Evolutionary conservation across 2,888 invertebrate genomes (phyloP).

Genomic region (Macrosoma leucophasiata): DNA sequence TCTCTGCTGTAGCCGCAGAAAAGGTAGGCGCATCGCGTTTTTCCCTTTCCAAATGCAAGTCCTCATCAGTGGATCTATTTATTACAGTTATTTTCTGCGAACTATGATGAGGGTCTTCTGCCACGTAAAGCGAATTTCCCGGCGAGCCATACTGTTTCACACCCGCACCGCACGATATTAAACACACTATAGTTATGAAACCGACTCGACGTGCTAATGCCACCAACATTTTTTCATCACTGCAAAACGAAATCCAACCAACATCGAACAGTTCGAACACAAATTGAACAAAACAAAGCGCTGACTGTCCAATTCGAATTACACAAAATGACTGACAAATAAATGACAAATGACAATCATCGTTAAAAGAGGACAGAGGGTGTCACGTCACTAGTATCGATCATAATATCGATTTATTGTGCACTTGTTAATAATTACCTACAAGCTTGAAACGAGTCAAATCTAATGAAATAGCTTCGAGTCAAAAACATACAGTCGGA

Average conservation of each 20-base stretch:
- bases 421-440: too few species aligned
- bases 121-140: conserved; percentile 54
- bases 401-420: too few species aligned
- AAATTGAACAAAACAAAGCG: conserved; percentile 45
- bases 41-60: conserved; percentile 40
- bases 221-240: conserved; percentile 69
- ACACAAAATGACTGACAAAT: too few species aligned
- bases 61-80: conserved; percentile 40
- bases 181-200: conserved; percentile 44
- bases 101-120: conserved; percentile 35
- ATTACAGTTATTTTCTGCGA: conserved; percentile 45
- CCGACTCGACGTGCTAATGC: conserved; percentile 47
- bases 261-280: conserved; percentile 37
- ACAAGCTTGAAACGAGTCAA: too few species aligned
- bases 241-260: conserved; percentile 43
- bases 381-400: too few species aligned
- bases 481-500: too few species aligned
- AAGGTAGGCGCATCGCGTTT: conserved; percentile 52
- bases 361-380: too few species aligned
- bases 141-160: conserved; percentile 44
- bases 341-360: too few species aligned
- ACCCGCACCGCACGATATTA: conserved; percentile 42
- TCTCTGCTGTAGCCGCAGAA: conserved; percentile 42
- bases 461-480: too few species aligned
- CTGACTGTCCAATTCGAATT: too few species aligned